Conservation (phyloP, 2,113 vertebrate species). For the Bettongia penicillata region DNA sequence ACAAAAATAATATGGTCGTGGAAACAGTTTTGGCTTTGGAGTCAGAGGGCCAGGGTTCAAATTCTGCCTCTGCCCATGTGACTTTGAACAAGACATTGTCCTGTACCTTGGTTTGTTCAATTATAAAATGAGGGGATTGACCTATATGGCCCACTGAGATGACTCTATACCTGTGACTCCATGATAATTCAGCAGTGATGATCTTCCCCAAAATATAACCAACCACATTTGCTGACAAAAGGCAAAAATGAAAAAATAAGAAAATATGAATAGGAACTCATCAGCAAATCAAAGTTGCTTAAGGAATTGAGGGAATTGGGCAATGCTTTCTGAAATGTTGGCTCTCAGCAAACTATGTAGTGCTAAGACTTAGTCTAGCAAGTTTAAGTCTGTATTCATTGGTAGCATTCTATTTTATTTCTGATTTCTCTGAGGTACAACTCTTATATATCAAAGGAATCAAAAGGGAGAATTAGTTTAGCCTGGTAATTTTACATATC, state of each 20-base stretch:
- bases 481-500: not conserved
- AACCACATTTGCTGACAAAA: slow-evolving; percentile 1
- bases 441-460: not conserved
- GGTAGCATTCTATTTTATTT: not conserved
- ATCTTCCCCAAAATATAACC: not conserved
- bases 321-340: not conserved
- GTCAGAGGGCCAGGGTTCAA: not conserved
- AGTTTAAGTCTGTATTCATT: not conserved
- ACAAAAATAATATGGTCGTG: not conserved
- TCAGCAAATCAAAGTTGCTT: not conserved
- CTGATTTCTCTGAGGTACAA: not conserved
- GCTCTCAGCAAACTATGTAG: not conserved
- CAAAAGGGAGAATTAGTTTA: not conserved
- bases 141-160: not conserved
- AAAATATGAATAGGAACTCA: not conserved
- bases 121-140: not conserved
- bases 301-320: not conserved
- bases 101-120: not conserved
- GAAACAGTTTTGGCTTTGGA: not conserved
- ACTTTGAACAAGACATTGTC: not conserved
- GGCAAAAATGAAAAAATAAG: not conserved
- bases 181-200: not conserved
- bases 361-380: not conserved
- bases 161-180: not conserved
- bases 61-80: not conserved